A percentile compares a stretch with the other conserved stretches of the same genome.
Evolutionary conservation across 2,113 vertebrate genomes (phyloP).

Genomic region (Cyanoramphus novaezelandiae): DNA sequence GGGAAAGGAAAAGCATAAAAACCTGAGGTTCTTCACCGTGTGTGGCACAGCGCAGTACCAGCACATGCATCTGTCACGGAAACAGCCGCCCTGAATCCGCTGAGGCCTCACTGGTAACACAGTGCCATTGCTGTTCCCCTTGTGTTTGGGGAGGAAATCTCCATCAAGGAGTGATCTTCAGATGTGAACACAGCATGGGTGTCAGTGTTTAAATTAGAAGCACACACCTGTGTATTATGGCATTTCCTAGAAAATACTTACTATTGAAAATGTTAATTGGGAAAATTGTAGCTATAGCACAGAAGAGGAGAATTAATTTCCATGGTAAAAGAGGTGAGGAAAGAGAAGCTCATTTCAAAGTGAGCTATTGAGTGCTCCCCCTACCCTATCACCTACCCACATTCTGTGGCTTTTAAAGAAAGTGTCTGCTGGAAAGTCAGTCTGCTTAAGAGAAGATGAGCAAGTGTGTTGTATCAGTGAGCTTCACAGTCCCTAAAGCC

Average conservation of each 20-base stretch:
- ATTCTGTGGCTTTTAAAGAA: not conserved
- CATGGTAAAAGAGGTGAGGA: not conserved
- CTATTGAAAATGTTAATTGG: conserved; percentile 56
- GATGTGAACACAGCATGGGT: conserved; percentile 22
- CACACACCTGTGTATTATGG: conserved; percentile 26
- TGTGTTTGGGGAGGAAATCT: conserved; percentile 12
- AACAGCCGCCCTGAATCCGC: not conserved
- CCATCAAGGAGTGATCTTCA: not conserved
- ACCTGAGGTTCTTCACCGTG: accelerated
- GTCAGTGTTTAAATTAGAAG: conserved; percentile 45
- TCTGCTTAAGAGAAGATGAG: not conserved
- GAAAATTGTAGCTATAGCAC: not conserved
- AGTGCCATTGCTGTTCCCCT: not conserved
- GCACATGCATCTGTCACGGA: not conserved
- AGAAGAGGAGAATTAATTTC: conserved; percentile 47
- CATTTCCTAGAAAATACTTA: conserved; percentile 52
- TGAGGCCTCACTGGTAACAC: not conserved
- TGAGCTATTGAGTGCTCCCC: not conserved
- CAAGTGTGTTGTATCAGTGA: not conserved
- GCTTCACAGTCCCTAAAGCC: not conserved
- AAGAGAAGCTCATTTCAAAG: not conserved
- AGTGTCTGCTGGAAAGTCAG: not conserved
- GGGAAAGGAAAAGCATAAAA: not conserved
- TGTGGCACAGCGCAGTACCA: not conserved
- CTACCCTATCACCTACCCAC: not conserved